Percentiles rank a stretch among this genome's conserved stretches.
phyloP scores from a whole-genome alignment of 2,797 vertebrate species.

The Borostomias antarcticus region DNA sequence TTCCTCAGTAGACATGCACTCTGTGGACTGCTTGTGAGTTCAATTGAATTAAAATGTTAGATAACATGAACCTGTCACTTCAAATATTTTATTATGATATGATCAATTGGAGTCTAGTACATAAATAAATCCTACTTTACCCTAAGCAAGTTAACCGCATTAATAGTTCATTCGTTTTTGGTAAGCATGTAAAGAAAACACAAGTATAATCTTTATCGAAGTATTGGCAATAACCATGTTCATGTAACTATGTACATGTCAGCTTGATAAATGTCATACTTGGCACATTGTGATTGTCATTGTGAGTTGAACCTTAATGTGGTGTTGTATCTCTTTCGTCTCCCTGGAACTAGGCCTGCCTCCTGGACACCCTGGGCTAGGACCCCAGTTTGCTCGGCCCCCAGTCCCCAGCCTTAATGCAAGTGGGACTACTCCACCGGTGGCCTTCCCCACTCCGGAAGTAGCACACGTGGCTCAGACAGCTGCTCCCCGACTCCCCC shows the following conservation, averaged over 20 bases:
- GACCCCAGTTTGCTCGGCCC: slow-evolving; percentile 85
- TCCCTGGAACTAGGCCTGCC: slow-evolving; percentile 62
- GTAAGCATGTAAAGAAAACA: too few relatives aligned
- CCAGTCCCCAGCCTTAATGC: slow-evolving; percentile 77
- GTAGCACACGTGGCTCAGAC: slow-evolving; percentile 78
- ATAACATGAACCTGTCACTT: too few relatives aligned
- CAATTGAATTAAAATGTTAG: too few relatives aligned
- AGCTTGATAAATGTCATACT: background rate
- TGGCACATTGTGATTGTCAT: background rate
- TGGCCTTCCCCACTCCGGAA: slow-evolving; percentile 87
- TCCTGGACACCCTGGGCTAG: slow-evolving; percentile 79
- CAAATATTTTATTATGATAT: too few relatives aligned
- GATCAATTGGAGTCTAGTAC: too few relatives aligned
- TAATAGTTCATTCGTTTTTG: too few relatives aligned
- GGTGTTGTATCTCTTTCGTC: background rate
- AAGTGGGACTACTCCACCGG: slow-evolving; percentile 80
- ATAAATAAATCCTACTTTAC: too few relatives aligned
- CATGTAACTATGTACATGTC: background rate
- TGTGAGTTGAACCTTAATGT: slow-evolving; percentile 18
- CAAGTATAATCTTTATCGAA: too few relatives aligned
- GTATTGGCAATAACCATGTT: too few relatives aligned
- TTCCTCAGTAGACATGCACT: too few relatives aligned
- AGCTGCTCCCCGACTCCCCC: slow-evolving; percentile 81
- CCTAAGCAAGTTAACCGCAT: too few relatives aligned
- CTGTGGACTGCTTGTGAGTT: too few relatives aligned